phyloP scores from a whole-genome alignment of 2,113 vertebrate genomes.

The Lampris incognitus region DNA sequence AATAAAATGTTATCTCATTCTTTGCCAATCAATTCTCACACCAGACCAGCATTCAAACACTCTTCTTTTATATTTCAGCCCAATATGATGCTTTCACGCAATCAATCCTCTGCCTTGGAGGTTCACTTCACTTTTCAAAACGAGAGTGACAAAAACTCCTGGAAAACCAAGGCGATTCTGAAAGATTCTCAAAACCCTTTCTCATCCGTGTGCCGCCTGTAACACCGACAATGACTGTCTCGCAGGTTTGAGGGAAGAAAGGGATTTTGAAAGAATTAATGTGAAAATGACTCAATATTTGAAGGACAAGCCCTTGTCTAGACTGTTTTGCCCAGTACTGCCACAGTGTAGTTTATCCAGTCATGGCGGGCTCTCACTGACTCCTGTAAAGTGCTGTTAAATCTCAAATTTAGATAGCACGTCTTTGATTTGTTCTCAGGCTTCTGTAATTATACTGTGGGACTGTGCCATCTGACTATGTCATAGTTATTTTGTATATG shows the following conservation, averaged over 20 bases:
- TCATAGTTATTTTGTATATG: no score
- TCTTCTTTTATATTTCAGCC: conserved; percentile 53
- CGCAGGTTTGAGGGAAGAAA: conserved; percentile 41
- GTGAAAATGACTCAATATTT: conserved; percentile 31
- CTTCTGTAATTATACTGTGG: no score
- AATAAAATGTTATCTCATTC: conserved; percentile 50
- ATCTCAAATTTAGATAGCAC: no score
- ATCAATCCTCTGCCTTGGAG: conserved; percentile 55
- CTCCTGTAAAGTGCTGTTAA: neutral
- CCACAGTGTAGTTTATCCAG: neutral
- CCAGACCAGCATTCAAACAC: conserved; percentile 47
- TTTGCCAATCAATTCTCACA: conserved; percentile 47
- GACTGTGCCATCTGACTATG: no score
- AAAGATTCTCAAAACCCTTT: conserved; percentile 41
- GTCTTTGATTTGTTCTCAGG: no score
- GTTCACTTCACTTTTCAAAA: conserved; percentile 50
- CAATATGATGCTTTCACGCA: conserved; percentile 39
- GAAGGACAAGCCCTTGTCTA: conserved; percentile 14
- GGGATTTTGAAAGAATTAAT: conserved; percentile 34
- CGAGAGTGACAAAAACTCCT: conserved; percentile 26
- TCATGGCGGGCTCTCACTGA: neutral
- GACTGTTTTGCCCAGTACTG: conserved; percentile 18
- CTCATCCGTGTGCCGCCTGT: conserved; percentile 40
- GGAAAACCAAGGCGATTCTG: conserved; percentile 36
- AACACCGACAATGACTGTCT: conserved; percentile 32